Percentiles rank a stretch among this genome's conserved stretches.
Evolutionary conservation across 2,113 vertebrate species (phyloP).

Genomic region (Rhinichthys klamathensis): DNA sequence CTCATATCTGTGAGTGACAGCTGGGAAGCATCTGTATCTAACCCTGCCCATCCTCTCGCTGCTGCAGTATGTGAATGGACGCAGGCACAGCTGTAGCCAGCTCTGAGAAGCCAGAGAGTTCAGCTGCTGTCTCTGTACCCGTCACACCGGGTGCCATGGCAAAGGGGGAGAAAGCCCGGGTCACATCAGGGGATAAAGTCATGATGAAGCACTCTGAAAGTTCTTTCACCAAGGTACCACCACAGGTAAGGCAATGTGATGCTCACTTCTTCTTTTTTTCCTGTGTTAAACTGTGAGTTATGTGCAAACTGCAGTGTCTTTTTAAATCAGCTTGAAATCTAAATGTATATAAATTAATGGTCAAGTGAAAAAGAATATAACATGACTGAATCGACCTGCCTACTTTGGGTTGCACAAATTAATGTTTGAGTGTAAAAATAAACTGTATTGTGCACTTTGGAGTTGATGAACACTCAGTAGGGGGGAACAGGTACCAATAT

Average conservation of each 20-base stretch:
- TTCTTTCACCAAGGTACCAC: slow-evolving; percentile 68
- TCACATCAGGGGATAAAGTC: slow-evolving; percentile 64
- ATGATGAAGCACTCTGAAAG: slow-evolving; percentile 67
- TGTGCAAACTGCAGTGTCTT: neutral
- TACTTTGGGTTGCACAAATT: neutral
- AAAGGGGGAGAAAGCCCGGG: slow-evolving; percentile 68
- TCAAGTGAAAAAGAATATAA: neutral
- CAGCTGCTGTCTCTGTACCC: slow-evolving; percentile 24
- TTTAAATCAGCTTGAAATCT: neutral
- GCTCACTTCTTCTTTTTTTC: neutral
- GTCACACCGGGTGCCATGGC: slow-evolving; percentile 72
- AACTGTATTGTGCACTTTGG: neutral
- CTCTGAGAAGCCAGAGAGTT: slow-evolving; percentile 20
- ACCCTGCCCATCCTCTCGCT: slow-evolving; percentile 33
- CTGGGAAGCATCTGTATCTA: neutral
- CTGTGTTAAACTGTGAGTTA: neutral
- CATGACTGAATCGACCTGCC: neutral
- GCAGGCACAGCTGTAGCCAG: slow-evolving; percentile 29
- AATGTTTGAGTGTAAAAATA: neutral
- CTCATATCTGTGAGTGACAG: neutral
- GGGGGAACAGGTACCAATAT: slow-evolving; percentile 5
- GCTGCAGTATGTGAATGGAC: slow-evolving; percentile 52
- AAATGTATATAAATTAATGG: neutral
- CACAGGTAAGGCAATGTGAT: slow-evolving; percentile 69
- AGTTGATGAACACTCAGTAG: slow-evolving; percentile 13